phyloP scores from a whole-genome alignment of 2,888 invertebrate species.

The Acronicta aceris region DNA sequence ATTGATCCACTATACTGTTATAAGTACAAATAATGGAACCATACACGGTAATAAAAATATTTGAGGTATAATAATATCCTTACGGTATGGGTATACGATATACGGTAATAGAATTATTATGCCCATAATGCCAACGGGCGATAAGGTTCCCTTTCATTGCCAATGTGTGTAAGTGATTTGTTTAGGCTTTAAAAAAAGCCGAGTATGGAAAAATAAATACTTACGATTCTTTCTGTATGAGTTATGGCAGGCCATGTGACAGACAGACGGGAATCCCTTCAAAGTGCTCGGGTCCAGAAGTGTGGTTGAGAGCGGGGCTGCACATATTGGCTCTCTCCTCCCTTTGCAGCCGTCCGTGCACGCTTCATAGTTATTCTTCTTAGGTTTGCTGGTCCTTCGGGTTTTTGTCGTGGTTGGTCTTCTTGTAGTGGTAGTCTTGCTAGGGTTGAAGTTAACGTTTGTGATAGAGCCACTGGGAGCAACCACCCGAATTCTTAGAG shows the following conservation, averaged over 20 bases:
- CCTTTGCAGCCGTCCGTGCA: constrained; percentile 77
- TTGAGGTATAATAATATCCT: no score
- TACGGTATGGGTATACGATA: no score
- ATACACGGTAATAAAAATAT: no score
- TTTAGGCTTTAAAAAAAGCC: no score
- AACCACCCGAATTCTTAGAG: constrained; percentile 75
- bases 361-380: constrained; percentile 75
- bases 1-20: no score
- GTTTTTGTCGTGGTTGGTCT: constrained; percentile 63
- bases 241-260: constrained; percentile 85
- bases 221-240: constrained; percentile 80
- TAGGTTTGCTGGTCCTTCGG: constrained; percentile 67
- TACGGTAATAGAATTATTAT: no score
- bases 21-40: no score
- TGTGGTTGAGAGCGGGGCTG: constrained; percentile 70
- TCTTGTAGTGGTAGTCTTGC: constrained; percentile 32
- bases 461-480: constrained; percentile 78
- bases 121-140: no score
- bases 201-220: constrained; percentile 53
- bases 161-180: background rate
- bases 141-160: no score
- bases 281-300: constrained; percentile 76
- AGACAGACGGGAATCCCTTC: constrained; percentile 83
- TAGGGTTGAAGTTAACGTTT: constrained; percentile 73
- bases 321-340: constrained; percentile 77